Base-by-base conservation (phyloP, 2,113 vertebrate species). In the Procavia capensis region DNA sequence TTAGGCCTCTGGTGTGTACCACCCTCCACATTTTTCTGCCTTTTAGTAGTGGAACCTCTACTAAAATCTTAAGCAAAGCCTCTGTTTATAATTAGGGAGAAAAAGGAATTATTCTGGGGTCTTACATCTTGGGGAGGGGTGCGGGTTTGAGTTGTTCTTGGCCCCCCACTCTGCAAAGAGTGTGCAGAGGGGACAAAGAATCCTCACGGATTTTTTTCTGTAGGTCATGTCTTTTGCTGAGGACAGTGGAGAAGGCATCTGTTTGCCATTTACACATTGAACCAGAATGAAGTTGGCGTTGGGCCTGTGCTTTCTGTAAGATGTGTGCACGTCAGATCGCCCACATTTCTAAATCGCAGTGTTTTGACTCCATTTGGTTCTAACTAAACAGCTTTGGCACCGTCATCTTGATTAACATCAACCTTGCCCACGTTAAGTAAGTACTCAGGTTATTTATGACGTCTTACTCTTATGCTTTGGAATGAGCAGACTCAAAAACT, bases 401-500 rank as follows among this genome's bases (percentile, higher is more conserved):
- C 50, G 91, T 93, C 76, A 34, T 85, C 96, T 86, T 94, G 95
- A 96, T 97, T 88, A 94, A 79, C 70, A 95, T 91, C 95, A 96
- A 68, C 92, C 74, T 96, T 91, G 79, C 79, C 88, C 96, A 72
- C 92, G 94, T 91, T 85, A 90, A 97, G 91, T 91, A 88, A 95
- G 83, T 76, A 36, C 82, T 94, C 59, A 70, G 92, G 79, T 96
- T 95, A 95, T 97, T 97, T 97, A 95, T 97, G 95, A 96, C 83
- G 79, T 84, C 93, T 96, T 96, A 87, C 94, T 95, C 36, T 88
- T 41, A 24, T 70, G 66, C 85, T 97, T 84, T 94, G 96, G 96
- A 97, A 98, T 95, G 95, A 97, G 61, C 47, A 85, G 64, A 80
- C 90, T 91, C 36, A 70, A 84, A 92, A 89, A 63, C 90, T 76